A percentile compares a stretch with the other conserved stretches of the same genome.
phyloP scores from a whole-genome alignment of 2,113 vertebrate genomes.

The Tachycineta bicolor region DNA sequence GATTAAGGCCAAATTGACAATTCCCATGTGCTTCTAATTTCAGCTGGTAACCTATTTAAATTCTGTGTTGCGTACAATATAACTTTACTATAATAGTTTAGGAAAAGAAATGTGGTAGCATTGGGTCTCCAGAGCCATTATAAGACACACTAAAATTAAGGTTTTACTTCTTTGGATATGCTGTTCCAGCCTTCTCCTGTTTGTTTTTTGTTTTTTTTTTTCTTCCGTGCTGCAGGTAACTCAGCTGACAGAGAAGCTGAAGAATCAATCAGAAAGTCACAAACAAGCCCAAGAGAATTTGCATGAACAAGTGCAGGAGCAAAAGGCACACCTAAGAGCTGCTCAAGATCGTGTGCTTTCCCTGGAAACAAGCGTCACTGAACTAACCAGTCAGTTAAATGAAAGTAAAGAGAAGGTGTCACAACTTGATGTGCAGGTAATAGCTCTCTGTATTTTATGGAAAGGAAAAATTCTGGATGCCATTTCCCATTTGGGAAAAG shows the following conservation, averaged over 20 bases:
- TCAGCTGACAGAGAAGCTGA: constrained; percentile 93
- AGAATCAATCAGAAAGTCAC: constrained; percentile 98
- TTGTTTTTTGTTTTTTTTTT: not conserved
- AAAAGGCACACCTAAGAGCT: constrained; percentile 88
- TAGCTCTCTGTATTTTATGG: not conserved
- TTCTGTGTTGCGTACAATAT: not conserved
- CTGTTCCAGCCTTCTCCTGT: not conserved
- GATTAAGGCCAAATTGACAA: not conserved
- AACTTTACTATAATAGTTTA: not conserved
- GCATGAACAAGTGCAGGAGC: constrained; percentile 95
- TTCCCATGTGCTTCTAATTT: not conserved
- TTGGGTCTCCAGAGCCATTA: not conserved
- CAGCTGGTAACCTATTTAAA: not conserved
- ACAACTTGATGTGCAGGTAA: constrained; percentile 94
- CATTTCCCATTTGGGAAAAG: not conserved
- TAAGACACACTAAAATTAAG: not conserved
- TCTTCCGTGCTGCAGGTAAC: constrained; percentile 77
- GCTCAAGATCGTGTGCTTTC: constrained; percentile 90
- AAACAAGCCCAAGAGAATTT: constrained; percentile 97
- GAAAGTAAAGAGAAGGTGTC: constrained; percentile 92
- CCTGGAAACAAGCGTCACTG: constrained; percentile 83
- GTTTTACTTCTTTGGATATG: not conserved
- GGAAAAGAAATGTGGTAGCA: not conserved
- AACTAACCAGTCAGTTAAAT: constrained; percentile 86
- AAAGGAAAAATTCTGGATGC: not conserved